A percentile compares a stretch with the other conserved stretches of the same genome.
Conservation (phyloP, 37 sponge, comb jelly and placozoan genomes). For the Ianthella basta region DNA sequence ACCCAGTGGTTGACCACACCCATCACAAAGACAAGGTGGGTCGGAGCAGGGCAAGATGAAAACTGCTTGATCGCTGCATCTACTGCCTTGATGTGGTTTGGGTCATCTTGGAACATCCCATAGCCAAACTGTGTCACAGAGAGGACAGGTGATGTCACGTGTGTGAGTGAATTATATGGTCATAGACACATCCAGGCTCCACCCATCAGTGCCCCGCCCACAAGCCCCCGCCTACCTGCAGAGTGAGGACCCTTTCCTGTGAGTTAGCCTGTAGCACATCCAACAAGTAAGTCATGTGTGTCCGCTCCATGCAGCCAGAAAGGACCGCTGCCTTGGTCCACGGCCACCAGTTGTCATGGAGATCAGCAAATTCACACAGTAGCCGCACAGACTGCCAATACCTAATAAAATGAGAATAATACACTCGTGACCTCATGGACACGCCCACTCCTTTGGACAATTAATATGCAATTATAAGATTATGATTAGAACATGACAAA, state of each 20-base stretch:
- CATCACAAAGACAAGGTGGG: conserved; percentile 40
- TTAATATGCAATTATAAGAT: too few relatives aligned
- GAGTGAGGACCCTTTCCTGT: neutral
- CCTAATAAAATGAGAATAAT: neutral
- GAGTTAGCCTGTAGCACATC: neutral
- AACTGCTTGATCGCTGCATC: conserved; percentile 32
- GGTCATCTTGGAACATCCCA: conserved; percentile 37
- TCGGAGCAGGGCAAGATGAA: conserved; percentile 10
- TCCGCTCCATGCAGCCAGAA: conserved; percentile 59
- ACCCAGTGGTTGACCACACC: conserved; percentile 76
- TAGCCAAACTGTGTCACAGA: conserved; percentile 56
- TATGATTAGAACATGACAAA: too few relatives aligned
- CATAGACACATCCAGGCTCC: too few relatives aligned
- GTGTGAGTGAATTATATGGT: too few relatives aligned
- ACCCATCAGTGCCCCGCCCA: too few relatives aligned
- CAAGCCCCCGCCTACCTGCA: neutral
- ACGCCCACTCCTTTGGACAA: too few relatives aligned
- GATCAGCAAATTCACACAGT: conserved; percentile 25
- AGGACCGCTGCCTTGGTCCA: conserved; percentile 44
- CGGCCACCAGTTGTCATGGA: conserved; percentile 54
- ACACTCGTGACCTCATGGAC: too few relatives aligned
- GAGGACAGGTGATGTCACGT: too few relatives aligned
- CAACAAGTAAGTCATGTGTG: conserved; percentile 40
- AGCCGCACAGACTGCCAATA: conserved; percentile 49
- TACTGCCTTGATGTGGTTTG: neutral